Base-by-base conservation (phyloP, 1,140 invertebrate genomes). In the Hyles euphorbiae region DNA sequence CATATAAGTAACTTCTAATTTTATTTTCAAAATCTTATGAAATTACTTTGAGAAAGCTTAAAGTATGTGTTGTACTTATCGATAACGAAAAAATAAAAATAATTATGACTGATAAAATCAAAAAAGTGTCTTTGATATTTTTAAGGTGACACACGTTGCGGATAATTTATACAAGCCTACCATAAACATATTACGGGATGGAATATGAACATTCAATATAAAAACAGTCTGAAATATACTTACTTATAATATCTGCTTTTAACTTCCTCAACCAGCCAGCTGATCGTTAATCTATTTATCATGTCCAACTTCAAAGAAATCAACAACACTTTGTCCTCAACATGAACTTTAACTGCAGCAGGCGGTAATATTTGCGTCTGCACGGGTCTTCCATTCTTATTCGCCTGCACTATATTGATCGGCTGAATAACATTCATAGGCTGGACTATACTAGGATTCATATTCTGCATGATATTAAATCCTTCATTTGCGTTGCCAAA, bases 231-330 rank as follows among this genome's bases (percentile, higher is more conserved):
- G 34, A 61, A 56, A 43, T 43, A 22, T 55, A 78, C 86, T 89
- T 78, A 93, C 93, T 92, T 93, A 57, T 93, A 93, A 90, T 94
- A 95, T 75, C 94, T 90, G 54, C 90, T 87, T 36, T 92, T 91
- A 0, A 93, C 91, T 89, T 95, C 93, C 47, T 93, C 91, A 45
- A 92, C 91, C 58, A 95, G 83, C 94, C 94, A 95, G 60, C 89
- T 90, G 67, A 94, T 92, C 61, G 91, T 93, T 59, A 91, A 82
- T 46, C 85, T 91, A 56, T 91, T 90, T 22, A 92, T 83, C 52
- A 90, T 91, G 9, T 91, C 90, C 43, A 91, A 73, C 34, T 91
- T 90, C 9, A 94, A 74, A 0, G 93, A 93, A 55, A 94, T 91
- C 45, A 93, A 72, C 55, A 94, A 86, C 2, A 92, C 70, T 74